A percentile compares a stretch with the other conserved stretches of the same genome.
These are phyloP conservation scores for Carpatolechia fugitivella DNA, from an alignment of 2,888 invertebrate genomes.

Conservation along the genomic window DNA sequence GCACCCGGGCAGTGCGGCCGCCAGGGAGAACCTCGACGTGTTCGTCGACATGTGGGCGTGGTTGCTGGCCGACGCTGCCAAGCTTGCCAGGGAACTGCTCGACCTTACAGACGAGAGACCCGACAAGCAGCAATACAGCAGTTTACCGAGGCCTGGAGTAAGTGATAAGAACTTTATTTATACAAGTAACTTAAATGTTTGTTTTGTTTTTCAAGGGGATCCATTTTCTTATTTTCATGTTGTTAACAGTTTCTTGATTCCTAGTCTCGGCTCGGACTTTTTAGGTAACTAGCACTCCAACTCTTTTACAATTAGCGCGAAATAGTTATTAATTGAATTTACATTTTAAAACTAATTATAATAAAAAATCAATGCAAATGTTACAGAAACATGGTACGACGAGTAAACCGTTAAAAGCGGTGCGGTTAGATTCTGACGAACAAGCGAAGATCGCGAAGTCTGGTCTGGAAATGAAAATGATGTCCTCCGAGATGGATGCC, in stretches of 20 bases:
- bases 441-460: constrained; percentile 98
- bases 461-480: constrained; percentile 97
- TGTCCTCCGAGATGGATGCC: constrained; percentile 96
- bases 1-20: constrained; percentile 96
- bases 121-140: constrained; percentile 86
- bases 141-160: constrained; percentile 96
- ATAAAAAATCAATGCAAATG: no score
- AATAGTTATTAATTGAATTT: no score
- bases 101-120: constrained; percentile 83
- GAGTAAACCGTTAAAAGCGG: constrained; percentile 94
- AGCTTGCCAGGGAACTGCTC: constrained; percentile 93
- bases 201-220: neutral
- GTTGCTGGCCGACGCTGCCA: constrained; percentile 93
- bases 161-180: constrained; percentile 46
- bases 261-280: neutral
- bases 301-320: neutral
- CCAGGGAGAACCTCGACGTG: constrained; percentile 97
- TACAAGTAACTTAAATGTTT: neutral
- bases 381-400: constrained; percentile 97
- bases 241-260: neutral
- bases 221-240: neutral
- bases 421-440: constrained; percentile 94
- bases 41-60: constrained; percentile 98
- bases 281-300: neutral
- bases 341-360: no score